phyloP scores from a whole-genome alignment of 2,888 invertebrate genomes.

The Xylocampa areola region DNA sequence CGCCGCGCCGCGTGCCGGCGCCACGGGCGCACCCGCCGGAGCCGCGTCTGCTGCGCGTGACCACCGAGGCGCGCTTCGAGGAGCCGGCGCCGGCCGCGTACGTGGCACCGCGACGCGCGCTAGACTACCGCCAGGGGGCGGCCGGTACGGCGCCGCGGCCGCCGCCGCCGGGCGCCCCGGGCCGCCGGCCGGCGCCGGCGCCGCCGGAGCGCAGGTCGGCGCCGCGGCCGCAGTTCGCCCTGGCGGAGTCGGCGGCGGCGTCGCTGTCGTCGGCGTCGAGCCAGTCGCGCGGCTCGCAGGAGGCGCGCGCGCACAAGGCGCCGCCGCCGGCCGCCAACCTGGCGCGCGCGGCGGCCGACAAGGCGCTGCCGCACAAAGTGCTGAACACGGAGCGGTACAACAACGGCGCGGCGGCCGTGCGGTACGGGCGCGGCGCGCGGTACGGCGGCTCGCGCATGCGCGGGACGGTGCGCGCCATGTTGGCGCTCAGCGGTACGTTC shows the following conservation, averaged over 20 bases:
- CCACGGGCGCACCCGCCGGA: conserved; percentile 49
- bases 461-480: conserved; percentile 86
- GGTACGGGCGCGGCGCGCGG: conserved; percentile 61
- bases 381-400: conserved; percentile 74
- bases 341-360: conserved; percentile 46
- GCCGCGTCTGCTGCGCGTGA: conserved; percentile 52
- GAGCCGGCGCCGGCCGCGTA: conserved; percentile 45
- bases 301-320: conserved; percentile 55
- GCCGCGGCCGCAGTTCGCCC: conserved; percentile 33
- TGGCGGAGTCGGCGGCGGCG: conserved; percentile 43
- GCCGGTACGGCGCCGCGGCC: conserved; percentile 45
- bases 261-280: conserved; percentile 54
- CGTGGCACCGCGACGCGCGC: conserved; percentile 49
- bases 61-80: conserved; percentile 54
- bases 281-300: too few species aligned
- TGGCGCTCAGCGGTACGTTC: conserved; percentile 86
- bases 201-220: conserved; percentile 67
- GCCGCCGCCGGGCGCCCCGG: conserved; percentile 49
- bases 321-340: conserved; percentile 59
- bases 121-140: conserved; percentile 53
- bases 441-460: conserved; percentile 74
- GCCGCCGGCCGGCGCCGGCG: conserved; percentile 53
- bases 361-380: conserved; percentile 67
- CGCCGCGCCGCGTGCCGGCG: conserved; percentile 37
- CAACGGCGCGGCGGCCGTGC: conserved; percentile 69